Evolutionary conservation across 2,113 vertebrate species (phyloP).

Genomic region (Dasypus novemcinctus): DNA sequence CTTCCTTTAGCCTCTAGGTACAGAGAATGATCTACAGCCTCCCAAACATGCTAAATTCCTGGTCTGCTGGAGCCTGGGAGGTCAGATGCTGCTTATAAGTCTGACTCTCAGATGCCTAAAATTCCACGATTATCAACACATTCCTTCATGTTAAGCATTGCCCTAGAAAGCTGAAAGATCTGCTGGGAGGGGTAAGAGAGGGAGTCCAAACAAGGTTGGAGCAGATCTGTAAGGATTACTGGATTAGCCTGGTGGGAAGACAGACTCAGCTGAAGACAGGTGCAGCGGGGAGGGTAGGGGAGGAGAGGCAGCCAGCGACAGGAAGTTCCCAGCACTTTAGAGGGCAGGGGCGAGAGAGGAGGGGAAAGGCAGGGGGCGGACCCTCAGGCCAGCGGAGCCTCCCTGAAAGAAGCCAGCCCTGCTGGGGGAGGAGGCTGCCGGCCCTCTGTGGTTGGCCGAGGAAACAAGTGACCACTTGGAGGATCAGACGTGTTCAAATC

Average conservation of each 20-base stretch:
- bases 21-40: not conserved
- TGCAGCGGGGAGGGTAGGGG: fast-evolving
- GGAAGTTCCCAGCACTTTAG: not conserved
- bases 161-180: not conserved
- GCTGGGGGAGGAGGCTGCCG: fast-evolving
- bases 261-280: not conserved
- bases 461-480: not conserved
- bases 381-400: no score
- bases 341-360: no score
- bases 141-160: not conserved
- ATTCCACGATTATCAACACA: constrained; percentile 52
- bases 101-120: not conserved
- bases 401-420: not conserved
- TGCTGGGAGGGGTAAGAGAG: not conserved
- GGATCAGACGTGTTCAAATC: not conserved
- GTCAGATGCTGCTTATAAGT: constrained; percentile 10
- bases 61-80: constrained; percentile 7
- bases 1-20: constrained; percentile 9
- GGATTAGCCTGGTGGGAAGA: not conserved
- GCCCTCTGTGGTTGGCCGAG: not conserved
- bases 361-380: not conserved
- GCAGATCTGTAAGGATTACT: not conserved
- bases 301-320: not conserved
- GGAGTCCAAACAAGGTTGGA: not conserved
- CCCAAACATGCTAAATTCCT: constrained; percentile 14